Evolutionary conservation across 2,113 vertebrate species (phyloP).

Genomic region (Bujurquina vittata): DNA sequence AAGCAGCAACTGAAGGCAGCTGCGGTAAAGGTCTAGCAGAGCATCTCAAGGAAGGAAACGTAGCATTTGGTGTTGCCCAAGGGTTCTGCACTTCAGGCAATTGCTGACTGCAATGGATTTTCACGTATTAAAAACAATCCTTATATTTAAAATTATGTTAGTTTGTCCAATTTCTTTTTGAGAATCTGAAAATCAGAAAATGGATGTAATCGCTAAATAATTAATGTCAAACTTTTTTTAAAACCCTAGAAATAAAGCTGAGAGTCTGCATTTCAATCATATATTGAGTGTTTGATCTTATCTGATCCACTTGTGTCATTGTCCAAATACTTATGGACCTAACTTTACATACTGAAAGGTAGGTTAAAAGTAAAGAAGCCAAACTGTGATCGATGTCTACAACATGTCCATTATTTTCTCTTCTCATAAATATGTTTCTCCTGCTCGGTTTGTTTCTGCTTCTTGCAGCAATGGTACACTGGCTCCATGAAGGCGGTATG

Average conservation of each 20-base stretch:
- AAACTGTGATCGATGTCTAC: not conserved
- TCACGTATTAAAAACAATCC: not conserved
- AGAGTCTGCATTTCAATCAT: not conserved
- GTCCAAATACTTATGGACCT: no score
- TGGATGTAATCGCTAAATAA: not conserved
- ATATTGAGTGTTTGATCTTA: not conserved
- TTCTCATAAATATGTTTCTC: not conserved
- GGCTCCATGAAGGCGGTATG: constrained; percentile 90
- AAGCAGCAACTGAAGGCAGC: no score
- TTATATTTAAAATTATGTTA: not conserved
- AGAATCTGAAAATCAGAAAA: not conserved
- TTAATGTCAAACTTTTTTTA: not conserved
- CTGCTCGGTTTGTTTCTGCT: not conserved
- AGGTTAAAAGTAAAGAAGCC: not conserved
- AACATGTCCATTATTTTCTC: not conserved
- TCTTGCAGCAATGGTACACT: constrained; percentile 92
- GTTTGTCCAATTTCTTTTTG: not conserved
- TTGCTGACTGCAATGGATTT: not conserved
- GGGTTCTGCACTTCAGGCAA: not conserved
- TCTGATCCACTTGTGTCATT: not conserved
- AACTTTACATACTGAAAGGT: no score
- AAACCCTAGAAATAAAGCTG: not conserved
- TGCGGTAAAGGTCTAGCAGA: no score
- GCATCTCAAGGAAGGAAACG: no score
- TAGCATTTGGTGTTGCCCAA: no score